Evolutionary conservation across 2,113 vertebrate genomes (phyloP), one percentile per base, ranked within the genome.

Genomic region (Jacana jacana): DNA sequence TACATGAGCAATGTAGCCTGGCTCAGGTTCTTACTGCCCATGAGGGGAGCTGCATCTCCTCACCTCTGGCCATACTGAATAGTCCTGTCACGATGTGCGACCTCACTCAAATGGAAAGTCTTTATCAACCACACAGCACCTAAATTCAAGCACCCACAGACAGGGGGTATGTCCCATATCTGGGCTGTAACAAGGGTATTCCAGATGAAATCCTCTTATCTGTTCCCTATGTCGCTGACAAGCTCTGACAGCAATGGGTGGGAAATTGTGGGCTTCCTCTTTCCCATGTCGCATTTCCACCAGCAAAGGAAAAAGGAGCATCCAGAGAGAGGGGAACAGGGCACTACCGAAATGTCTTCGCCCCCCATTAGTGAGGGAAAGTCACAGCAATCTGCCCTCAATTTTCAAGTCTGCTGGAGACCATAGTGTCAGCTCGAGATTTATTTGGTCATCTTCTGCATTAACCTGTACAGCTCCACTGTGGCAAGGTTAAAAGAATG

Each of bases 31-130:
- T 82, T 49, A 10, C 25, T 35, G 52, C 51, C 37, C 7, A 1
- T 0, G 4, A 51, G 19, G 19, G n/a, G 33, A 68, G 35, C 40
- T 78, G 64, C 39, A 66, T 54, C 6, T 84, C 63, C 30, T 92
- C 2, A 0, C 6, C 13, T 46, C 49, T 22, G 22, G 16, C 19
- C 20, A 12, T 2, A 10, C 7, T 28, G 15, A 51, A 17, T 65
- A 71, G 95, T 42, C 37, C n/a, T 51, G 12, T 18, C 51, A 75
- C 42, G 69, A 4, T 61, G 7, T 33, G 9, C 27, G 12, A 55
- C 30, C 27, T 86, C 57, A 9, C 20, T 81, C 35, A 44, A 30
- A 82, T 0, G 4, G 7, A 7, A 66, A 68, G 39, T 39, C 64
- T 86, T 75, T n/a, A 30, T 39, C 80, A 78, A 51, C 30, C 7